phyloP scores from a whole-genome alignment of 2,888 invertebrate species.

The Synergus laeviventris region DNA sequence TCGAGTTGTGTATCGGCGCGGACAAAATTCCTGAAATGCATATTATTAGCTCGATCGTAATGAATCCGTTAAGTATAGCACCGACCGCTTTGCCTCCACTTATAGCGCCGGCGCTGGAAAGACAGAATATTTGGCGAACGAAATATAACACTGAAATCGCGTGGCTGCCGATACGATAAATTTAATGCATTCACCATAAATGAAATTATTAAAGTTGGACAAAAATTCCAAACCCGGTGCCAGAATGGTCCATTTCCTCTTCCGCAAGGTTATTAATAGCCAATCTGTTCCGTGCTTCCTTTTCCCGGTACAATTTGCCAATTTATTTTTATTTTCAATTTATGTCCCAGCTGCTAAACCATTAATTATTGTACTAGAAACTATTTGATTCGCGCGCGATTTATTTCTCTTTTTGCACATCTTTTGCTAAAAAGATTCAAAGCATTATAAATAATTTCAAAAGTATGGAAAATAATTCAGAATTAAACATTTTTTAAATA shows the following conservation, averaged over 20 bases:
- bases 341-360: slow-evolving; percentile 1
- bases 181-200: slow-evolving; percentile 10
- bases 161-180: slow-evolving; percentile 1
- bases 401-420: no score
- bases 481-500: no score
- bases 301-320: neutral
- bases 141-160: neutral
- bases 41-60: slow-evolving; percentile 51
- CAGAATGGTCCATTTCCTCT: slow-evolving; percentile 24
- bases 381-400: no score
- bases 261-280: slow-evolving; percentile 6
- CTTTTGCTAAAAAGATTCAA: no score
- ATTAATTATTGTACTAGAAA: neutral
- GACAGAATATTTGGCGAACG: neutral
- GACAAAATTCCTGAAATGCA: slow-evolving; percentile 49
- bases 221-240: slow-evolving; percentile 10
- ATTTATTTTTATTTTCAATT: slow-evolving; percentile 1
- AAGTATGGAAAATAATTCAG: no score
- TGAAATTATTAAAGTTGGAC: slow-evolving; percentile 7
- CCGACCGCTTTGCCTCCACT: slow-evolving; percentile 43
- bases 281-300: slow-evolving; percentile 15
- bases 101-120: slow-evolving; percentile 41
- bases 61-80: slow-evolving; percentile 52
- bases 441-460: no score
- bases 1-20: slow-evolving; percentile 37